phyloP scores from a whole-genome alignment of 2,113 vertebrate genomes.

The Callithrix jacchus region DNA sequence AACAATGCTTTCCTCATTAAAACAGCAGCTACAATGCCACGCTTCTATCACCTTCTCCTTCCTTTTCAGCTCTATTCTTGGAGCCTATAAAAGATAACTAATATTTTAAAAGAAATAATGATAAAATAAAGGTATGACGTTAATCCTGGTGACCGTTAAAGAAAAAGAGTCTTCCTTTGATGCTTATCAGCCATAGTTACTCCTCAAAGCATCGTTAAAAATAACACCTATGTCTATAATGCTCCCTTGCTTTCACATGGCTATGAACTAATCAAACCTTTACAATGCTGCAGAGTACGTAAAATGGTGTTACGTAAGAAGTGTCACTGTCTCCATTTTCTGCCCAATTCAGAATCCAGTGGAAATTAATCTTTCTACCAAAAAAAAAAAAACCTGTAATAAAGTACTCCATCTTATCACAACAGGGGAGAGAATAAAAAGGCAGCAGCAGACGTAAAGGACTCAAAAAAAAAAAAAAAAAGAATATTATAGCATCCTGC shows the following conservation, averaged over 20 bases:
- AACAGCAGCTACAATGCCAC: background rate
- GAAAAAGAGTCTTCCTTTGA: background rate
- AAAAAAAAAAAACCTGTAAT: background rate
- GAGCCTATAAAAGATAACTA: background rate
- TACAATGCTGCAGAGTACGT: background rate
- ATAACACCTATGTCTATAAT: background rate
- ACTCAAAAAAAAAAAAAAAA: background rate
- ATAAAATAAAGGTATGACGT: background rate
- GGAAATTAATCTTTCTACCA: background rate
- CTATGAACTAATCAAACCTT: background rate
- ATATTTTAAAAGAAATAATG: constrained; percentile 8
- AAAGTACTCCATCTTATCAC: background rate
- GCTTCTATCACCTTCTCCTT: background rate
- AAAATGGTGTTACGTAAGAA: background rate
- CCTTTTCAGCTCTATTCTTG: background rate
- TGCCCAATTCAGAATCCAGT: background rate
- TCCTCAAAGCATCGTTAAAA: background rate
- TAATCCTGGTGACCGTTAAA: background rate
- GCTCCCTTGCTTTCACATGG: background rate
- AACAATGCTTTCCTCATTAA: background rate
- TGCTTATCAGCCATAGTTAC: background rate
- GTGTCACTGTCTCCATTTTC: background rate
- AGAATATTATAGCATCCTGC: background rate
- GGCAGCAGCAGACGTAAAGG: background rate
- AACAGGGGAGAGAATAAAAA: background rate